Base-by-base conservation (phyloP, 2,797 vertebrate species). In the Philypnodon macrostomus region DNA sequence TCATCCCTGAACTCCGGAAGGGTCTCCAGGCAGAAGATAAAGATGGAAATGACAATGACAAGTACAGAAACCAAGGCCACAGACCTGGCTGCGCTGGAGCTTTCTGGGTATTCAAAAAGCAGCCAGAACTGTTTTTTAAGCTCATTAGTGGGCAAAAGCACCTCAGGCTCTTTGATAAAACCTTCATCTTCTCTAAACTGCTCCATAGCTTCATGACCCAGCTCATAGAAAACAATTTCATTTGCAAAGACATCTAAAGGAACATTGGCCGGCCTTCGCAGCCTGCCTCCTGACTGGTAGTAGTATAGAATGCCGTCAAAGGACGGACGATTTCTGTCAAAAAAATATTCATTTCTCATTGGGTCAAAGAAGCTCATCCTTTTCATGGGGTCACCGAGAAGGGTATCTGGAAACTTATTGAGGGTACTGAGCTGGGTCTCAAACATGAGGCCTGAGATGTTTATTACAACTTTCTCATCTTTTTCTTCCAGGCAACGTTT, bases 21-120 rank as follows among this genome's bases (percentile, higher is more conserved):
- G 0, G 97, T 99, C 80, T 99, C 96, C 24, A 99, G 85, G 84
- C 96, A 99, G 82, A 99, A 99, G 75, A 96, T 97, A 60, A 96
- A 90, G 73, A 99, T 98, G 54, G 97, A 99, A 72, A 98, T 94
- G 61, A 98, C 90, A 0, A 99, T 97, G 42, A 98, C 95, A 33
- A 96, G 67, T 48, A 99, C 94, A 0, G 97, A 99, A 52, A 99
- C 95, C 57, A 96, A 62, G 3, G 97, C 97, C 17, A 98, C 93
- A 0, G 91, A 91, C 33, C 85, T 91, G 71, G 97, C 97, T 0
- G 95, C 95, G 0, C 90, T 93, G 61, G 97, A 98, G 58, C 97
- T 99, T 70, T 99, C 96, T 0, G 97, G 97, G 70, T 99, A 98
- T 75, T 99, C 96, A 0, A 99, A 98, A 52, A 99, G 87, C 33